phyloP scores from a whole-genome alignment of 2,113 vertebrate species.

The Pedetes capensis region DNA sequence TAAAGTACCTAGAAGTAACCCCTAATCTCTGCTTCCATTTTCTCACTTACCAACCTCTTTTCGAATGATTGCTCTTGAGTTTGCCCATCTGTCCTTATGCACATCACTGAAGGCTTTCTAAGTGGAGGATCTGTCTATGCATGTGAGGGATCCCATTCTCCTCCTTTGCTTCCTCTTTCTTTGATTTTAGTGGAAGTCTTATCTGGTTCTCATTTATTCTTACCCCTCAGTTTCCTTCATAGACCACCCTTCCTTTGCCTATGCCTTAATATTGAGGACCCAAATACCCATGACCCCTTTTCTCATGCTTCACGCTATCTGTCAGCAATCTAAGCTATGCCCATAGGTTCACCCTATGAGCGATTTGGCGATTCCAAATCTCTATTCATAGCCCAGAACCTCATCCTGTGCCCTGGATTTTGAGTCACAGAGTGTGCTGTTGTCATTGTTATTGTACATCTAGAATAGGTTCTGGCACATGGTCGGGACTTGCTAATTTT shows the following conservation, averaged over 20 bases:
- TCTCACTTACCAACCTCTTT: neutral
- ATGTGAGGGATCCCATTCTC: too few species aligned
- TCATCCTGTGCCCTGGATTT: neutral
- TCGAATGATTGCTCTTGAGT: neutral
- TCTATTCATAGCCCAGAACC: neutral
- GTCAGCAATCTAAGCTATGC: neutral
- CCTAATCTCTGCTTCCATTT: neutral
- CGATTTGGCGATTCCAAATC: neutral
- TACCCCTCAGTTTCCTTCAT: neutral
- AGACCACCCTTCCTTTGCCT: neutral
- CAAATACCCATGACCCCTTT: neutral
- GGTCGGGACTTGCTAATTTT: neutral
- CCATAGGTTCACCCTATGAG: neutral
- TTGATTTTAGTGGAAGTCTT: neutral
- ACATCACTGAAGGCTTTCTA: neutral
- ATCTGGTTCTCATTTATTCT: neutral
- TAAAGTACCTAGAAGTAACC: neutral
- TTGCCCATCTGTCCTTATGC: neutral
- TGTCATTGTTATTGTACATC: neutral
- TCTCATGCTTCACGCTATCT: neutral
- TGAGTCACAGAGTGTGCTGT: neutral
- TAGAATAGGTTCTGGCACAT: neutral
- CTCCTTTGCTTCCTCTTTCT: neutral
- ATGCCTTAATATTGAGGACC: neutral
- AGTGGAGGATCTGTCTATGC: too few species aligned